Percentiles rank a stretch among this genome's conserved stretches.
phyloP scores from a whole-genome alignment of 1,140 invertebrate species.

The Temnothorax curvispinosus region DNA sequence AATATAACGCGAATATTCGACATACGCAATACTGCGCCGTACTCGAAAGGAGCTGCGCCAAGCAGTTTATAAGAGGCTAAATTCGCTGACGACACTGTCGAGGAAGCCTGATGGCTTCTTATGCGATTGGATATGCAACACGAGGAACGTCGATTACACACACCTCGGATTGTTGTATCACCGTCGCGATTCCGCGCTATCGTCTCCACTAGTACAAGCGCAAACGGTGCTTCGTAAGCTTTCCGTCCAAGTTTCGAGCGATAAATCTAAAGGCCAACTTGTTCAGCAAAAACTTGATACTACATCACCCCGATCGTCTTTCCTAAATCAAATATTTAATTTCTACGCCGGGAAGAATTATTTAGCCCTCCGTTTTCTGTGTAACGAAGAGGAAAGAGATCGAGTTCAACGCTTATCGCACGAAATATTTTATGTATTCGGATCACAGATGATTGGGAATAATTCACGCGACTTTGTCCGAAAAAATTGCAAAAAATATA shows the following conservation, averaged over 20 bases:
- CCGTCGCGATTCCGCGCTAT: slow-evolving; percentile 15
- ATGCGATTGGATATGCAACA: slow-evolving; percentile 59
- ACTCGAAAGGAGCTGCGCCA: slow-evolving; percentile 34
- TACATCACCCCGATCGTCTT: background rate
- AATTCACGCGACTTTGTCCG: background rate
- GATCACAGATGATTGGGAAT: background rate
- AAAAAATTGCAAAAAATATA: background rate
- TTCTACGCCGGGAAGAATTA: background rate
- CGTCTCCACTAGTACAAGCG: background rate
- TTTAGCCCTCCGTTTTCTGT: background rate
- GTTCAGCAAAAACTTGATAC: slow-evolving; percentile 15
- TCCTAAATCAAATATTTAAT: background rate
- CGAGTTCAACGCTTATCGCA: background rate
- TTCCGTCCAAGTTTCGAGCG: slow-evolving; percentile 15
- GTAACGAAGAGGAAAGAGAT: background rate
- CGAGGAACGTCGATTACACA: slow-evolving; percentile 62
- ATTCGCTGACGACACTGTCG: slow-evolving; percentile 65
- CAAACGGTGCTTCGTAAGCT: slow-evolving; percentile 43
- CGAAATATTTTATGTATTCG: too few species aligned
- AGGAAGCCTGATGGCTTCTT: slow-evolving; percentile 63
- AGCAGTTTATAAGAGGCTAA: slow-evolving; percentile 55
- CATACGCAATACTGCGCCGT: background rate
- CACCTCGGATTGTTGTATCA: slow-evolving; percentile 49
- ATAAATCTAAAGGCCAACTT: slow-evolving; percentile 16
- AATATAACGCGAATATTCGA: background rate